These are phyloP conservation scores for Graphium colonna DNA, from an alignment of 2,888 invertebrate genomes.

Conservation along the genomic window DNA sequence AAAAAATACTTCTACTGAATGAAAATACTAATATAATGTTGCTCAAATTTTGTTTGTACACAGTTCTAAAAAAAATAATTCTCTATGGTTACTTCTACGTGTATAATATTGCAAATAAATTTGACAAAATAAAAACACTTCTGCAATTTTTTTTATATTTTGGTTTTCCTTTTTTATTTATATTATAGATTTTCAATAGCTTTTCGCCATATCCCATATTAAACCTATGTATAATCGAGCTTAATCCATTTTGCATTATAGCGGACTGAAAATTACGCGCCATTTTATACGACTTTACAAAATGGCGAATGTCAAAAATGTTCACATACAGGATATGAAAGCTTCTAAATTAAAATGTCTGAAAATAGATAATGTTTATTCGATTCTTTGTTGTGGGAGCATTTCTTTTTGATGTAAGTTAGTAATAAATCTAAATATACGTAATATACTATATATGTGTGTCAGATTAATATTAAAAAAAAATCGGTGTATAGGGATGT, in stretches of 20 bases:
- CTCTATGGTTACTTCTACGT: too few species aligned
- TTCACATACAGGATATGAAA: neutral
- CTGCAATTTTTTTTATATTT: too few species aligned
- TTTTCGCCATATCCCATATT: neutral
- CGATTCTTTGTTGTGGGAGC: conserved; percentile 3
- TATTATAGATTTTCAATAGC: too few species aligned
- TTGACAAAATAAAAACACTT: too few species aligned
- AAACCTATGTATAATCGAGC: too few species aligned
- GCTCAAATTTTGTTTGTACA: neutral
- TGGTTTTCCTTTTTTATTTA: neutral
- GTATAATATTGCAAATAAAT: neutral
- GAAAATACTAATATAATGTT: too few species aligned
- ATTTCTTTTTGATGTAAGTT: conserved; percentile 23
- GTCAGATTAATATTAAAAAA: neutral
- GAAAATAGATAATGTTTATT: neutral
- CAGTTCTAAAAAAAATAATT: too few species aligned
- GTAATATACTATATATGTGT: neutral
- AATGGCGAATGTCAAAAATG: neutral
- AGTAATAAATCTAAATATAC: conserved; percentile 8
- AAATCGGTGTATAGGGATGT: neutral
- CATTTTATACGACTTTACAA: neutral
- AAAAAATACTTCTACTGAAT: too few species aligned
- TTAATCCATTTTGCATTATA: neutral
- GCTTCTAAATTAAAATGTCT: too few species aligned
- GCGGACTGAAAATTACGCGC: too few species aligned